A percentile compares a stretch with the other conserved stretches of the same genome.
Evolutionary conservation across 1,140 invertebrate genomes (phyloP).

Genomic region (Heterodera schachtii): DNA sequence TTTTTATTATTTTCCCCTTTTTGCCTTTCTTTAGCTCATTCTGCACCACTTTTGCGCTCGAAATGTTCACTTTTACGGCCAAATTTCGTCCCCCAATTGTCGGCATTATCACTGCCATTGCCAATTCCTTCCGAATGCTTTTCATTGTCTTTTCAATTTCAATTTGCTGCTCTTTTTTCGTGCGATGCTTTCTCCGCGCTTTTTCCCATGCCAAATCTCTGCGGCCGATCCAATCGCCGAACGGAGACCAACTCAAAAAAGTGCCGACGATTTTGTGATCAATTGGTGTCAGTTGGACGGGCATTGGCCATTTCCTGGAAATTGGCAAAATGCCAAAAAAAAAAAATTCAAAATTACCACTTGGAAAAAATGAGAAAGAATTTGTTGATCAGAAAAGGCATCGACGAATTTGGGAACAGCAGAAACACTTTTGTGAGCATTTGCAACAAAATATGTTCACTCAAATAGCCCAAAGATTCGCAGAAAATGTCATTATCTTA

Average conservation of each 20-base stretch:
- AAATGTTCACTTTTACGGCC: slow-evolving; percentile 8
- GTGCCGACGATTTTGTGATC: neutral
- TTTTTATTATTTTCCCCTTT: neutral
- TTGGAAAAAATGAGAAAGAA: neutral
- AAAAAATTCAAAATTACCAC: neutral
- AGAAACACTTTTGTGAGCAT: neutral
- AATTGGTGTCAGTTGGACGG: neutral
- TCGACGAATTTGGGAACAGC: neutral
- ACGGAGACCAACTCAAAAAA: neutral
- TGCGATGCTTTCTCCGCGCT: neutral
- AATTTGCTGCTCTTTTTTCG: neutral
- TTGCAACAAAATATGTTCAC: neutral
- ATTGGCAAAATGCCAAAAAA: neutral
- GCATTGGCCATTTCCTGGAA: neutral
- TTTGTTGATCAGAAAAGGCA: neutral
- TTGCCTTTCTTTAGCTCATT: slow-evolving; percentile 5
- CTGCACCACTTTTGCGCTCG: slow-evolving; percentile 3
- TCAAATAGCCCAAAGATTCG: neutral
- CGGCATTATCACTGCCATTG: slow-evolving; percentile 8
- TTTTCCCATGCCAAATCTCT: neutral
- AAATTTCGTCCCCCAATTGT: slow-evolving; percentile 5
- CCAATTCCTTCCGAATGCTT: neutral
- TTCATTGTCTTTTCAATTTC: neutral
- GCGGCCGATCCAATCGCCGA: neutral
- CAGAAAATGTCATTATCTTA: neutral